Evolutionary conservation across 2,888 invertebrate genomes (phyloP).

Genomic region (Spodoptera exigua): DNA sequence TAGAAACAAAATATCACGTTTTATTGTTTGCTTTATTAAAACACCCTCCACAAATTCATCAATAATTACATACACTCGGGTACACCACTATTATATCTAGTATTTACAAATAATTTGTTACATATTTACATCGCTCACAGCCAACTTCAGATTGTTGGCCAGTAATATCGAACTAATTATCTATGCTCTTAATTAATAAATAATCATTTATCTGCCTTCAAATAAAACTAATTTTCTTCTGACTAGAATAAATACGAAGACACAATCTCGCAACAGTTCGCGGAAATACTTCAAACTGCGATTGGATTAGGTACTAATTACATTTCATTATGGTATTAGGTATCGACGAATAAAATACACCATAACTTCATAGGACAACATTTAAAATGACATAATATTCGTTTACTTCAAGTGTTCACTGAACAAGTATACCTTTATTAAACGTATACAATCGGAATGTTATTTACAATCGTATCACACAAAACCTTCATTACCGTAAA

Average conservation of each 20-base stretch:
- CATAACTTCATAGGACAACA: slow-evolving; percentile 53
- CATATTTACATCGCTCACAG: slow-evolving; percentile 71
- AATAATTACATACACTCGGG: slow-evolving; percentile 82
- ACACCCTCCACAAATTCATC: slow-evolving; percentile 84
- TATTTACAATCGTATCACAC: slow-evolving; percentile 82
- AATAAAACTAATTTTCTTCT: slow-evolving; percentile 50
- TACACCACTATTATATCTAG: slow-evolving; percentile 76
- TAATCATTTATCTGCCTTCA: slow-evolving; percentile 36
- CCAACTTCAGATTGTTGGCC: slow-evolving; percentile 55
- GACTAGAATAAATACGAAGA: slow-evolving; percentile 59
- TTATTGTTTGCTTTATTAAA: slow-evolving; percentile 86
- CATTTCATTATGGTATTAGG: slow-evolving; percentile 50
- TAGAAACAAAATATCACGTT: slow-evolving; percentile 61
- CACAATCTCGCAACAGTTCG: slow-evolving; percentile 36
- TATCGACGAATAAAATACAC: slow-evolving; percentile 55
- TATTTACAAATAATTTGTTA: slow-evolving; percentile 77
- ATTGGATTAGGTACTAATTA: slow-evolving; percentile 45
- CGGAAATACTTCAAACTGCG: slow-evolving; percentile 41
- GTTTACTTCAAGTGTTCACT: slow-evolving; percentile 50
- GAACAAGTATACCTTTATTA: slow-evolving; percentile 72
- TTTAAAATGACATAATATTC: slow-evolving; percentile 54
- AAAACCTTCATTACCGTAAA: slow-evolving; percentile 66
- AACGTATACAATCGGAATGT: slow-evolving; percentile 81
- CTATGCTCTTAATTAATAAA: slow-evolving; percentile 52
- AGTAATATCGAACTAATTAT: slow-evolving; percentile 48